These are phyloP conservation scores for Philypnodon macrostomus DNA, from an alignment of 2,797 vertebrate genomes.

Conservation along the genomic window DNA sequence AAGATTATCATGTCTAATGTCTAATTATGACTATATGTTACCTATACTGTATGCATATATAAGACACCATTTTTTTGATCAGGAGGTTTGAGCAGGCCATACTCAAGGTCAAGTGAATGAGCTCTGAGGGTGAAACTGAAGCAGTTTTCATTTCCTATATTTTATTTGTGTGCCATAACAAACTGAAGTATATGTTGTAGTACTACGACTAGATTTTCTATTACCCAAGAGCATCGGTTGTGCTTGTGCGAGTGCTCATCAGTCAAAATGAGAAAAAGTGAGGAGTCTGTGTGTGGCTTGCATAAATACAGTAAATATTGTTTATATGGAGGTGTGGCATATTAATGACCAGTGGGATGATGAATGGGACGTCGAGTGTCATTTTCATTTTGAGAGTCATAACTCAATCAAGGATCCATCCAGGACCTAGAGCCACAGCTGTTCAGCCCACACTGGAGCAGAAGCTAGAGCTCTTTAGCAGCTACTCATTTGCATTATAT, in stretches of 20 bases:
- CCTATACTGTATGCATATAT: no score
- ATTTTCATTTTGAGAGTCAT: constrained; percentile 44
- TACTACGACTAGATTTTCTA: no score
- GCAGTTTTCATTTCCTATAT: no score
- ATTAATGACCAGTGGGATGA: constrained; percentile 44
- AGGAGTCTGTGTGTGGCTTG: constrained; percentile 1
- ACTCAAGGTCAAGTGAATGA: no score
- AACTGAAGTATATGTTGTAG: no score
- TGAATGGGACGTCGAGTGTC: constrained; percentile 44
- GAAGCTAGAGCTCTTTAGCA: neutral
- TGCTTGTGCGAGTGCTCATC: constrained; percentile 26
- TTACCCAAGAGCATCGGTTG: constrained; percentile 21
- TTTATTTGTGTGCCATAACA: no score
- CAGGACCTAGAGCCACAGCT: constrained; percentile 26
- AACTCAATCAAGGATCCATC: constrained; percentile 45
- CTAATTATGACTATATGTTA: no score
- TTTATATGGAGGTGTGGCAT: constrained; percentile 5
- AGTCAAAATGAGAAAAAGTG: constrained; percentile 47
- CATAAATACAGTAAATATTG: constrained; percentile 1
- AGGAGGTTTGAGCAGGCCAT: no score
- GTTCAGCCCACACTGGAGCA: constrained; percentile 10
- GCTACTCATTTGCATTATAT: neutral
- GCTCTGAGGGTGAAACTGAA: no score
- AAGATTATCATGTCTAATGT: no score
- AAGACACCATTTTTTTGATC: no score